Base-by-base conservation (phyloP, 2,113 vertebrate genomes). In the Vimba vimba region DNA sequence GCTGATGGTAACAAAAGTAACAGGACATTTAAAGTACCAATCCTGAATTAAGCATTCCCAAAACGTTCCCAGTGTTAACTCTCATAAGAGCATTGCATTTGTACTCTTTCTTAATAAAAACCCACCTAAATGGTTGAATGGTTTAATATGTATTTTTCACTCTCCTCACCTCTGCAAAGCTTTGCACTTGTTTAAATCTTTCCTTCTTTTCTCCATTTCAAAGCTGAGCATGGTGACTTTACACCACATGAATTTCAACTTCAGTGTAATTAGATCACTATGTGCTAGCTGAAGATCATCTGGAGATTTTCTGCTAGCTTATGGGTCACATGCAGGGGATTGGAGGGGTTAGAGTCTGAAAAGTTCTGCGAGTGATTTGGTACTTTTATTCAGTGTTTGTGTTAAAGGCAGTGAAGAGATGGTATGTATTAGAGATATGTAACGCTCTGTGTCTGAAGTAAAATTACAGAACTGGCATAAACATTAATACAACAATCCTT, bases 271-370 rank as follows among this genome's bases (percentile, higher is more conserved):
- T 87, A 90, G 87, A 79, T 90, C 89, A 85, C 83, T 87, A 71
- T 87, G 86, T 86, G 73, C 85, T 82, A 85, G 86, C 73, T 30
- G 30, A 74, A 69, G 87, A 87, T 88, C 68, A 85, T 83, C 36
- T 50, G 60, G 80, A 73, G 87, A 73, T 85, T 75, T 77, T 74
- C 83, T 64, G 79, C 79, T 57, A 84, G 89, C 83, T 90, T 90
- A 88, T 10, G 43, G 68, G 84, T 90, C 89, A 90, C 87, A 90
- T 90, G 89, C 83, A 88, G 79, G 47, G 85, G 85, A 90, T 90
- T 87, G 66, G 60, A 69, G 19, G 47, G 30, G 68, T 75, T 27
- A 79, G 33, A 68, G 79, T 6, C 86, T 87, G 19, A 64, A 66
- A 60, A 27, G 79, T 66, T 86, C 19, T 74, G 74, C 19, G 21